phyloP scores from a whole-genome alignment of 2,888 invertebrate genomes.

The Mongoloraphidia duomilia region DNA sequence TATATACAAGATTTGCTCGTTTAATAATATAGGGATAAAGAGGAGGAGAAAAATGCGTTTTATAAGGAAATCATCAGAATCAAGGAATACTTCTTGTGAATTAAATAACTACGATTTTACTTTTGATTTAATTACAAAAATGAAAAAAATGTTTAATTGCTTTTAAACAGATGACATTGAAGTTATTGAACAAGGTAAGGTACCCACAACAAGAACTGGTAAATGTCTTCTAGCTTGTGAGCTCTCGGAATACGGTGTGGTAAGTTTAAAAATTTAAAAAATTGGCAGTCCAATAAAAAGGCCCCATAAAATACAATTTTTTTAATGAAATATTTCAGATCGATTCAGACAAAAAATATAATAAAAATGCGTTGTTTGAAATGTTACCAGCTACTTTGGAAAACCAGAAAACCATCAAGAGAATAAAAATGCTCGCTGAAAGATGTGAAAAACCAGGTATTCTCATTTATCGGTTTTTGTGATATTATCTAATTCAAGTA shows the following conservation, averaged over 20 bases:
- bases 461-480: too few species aligned
- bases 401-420: background rate
- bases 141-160: too few species aligned
- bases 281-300: background rate
- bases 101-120: too few species aligned
- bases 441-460: conserved; percentile 1
- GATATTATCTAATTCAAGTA: too few species aligned
- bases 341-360: background rate
- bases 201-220: conserved; percentile 27
- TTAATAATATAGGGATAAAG: too few species aligned
- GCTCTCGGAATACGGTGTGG: conserved; percentile 31
- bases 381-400: background rate
- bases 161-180: conserved; percentile 14
- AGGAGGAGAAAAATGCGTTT: too few species aligned
- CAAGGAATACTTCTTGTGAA: too few species aligned
- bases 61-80: too few species aligned
- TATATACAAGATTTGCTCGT: too few species aligned
- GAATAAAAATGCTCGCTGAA: background rate
- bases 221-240: conserved; percentile 36
- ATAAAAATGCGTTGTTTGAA: conserved; percentile 1
- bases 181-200: conserved; percentile 24
- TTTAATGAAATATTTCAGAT: background rate
- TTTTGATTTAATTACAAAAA: too few species aligned
- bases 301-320: background rate
- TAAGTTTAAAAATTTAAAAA: conserved; percentile 20